phyloP scores from a whole-genome alignment of 2,113 vertebrate species.

The Muntiacus reevesi region DNA sequence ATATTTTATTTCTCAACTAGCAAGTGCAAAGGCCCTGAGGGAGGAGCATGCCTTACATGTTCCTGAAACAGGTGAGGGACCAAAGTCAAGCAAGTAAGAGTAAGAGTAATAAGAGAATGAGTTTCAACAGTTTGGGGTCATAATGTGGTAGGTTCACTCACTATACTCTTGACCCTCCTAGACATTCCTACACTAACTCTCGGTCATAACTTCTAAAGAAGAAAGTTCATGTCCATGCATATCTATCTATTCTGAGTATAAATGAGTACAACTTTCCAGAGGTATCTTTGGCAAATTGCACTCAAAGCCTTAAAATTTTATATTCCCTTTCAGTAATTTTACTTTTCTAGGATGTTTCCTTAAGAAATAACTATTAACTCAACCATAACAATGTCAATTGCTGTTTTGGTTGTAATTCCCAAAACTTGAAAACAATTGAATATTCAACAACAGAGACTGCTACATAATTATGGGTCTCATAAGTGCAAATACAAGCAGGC shows the following conservation, averaged over 20 bases:
- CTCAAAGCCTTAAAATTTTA: not conserved
- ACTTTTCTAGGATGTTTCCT: slow-evolving; percentile 1
- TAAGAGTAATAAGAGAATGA: not conserved
- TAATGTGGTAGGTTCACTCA: too few relatives aligned
- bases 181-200: too few relatives aligned
- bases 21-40: not conserved
- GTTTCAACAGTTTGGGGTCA: not conserved
- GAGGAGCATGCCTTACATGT: not conserved
- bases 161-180: not conserved
- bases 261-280: not conserved
- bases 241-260: not conserved
- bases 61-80: not conserved
- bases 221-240: not conserved
- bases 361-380: not conserved
- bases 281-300: not conserved
- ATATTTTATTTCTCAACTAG: not conserved
- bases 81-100: not conserved
- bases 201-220: not conserved
- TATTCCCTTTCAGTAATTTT: not conserved
- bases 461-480: not conserved
- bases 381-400: not conserved
- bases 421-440: not conserved
- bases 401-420: not conserved
- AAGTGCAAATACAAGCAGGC: not conserved
- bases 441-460: not conserved